Evolutionary conservation across 2,888 invertebrate species (phyloP).

Genomic region (Pecten maximus): DNA sequence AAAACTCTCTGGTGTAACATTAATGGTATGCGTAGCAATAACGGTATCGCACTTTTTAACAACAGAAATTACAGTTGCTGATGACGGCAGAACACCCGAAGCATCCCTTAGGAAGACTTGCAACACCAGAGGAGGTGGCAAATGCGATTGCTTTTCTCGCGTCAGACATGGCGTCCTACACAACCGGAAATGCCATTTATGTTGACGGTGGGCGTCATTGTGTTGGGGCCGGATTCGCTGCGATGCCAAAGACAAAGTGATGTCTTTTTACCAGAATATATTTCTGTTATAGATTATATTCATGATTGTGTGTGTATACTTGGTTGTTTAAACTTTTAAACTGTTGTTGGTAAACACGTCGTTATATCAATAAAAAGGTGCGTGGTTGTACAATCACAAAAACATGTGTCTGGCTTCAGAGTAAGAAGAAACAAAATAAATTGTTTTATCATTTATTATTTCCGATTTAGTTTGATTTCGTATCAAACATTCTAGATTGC

Average conservation of each 20-base stretch:
- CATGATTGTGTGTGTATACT: too few relatives aligned
- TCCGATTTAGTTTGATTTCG: neutral
- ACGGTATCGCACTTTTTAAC: too few relatives aligned
- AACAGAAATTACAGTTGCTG: neutral
- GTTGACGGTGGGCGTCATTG: slow-evolving; percentile 13
- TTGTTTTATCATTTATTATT: neutral
- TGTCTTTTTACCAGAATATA: too few relatives aligned
- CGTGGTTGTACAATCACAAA: too few relatives aligned
- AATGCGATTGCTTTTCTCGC: neutral
- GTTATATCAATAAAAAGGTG: too few relatives aligned
- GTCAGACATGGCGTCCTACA: neutral
- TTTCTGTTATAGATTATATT: too few relatives aligned
- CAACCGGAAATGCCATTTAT: neutral
- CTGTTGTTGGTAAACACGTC: too few relatives aligned
- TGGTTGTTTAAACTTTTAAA: too few relatives aligned
- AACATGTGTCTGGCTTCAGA: too few relatives aligned
- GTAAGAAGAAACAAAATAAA: neutral
- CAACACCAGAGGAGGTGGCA: neutral
- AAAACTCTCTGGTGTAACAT: too few relatives aligned
- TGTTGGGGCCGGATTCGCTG: neutral
- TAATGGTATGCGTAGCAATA: too few relatives aligned
- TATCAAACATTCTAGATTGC: neutral
- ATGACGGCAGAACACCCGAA: neutral
- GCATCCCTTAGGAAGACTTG: neutral
- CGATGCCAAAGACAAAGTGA: too few relatives aligned